Evolutionary conservation across 2,113 vertebrate genomes (phyloP), one percentile per base, ranked within the genome.

Genomic region (Loxodonta africana): DNA sequence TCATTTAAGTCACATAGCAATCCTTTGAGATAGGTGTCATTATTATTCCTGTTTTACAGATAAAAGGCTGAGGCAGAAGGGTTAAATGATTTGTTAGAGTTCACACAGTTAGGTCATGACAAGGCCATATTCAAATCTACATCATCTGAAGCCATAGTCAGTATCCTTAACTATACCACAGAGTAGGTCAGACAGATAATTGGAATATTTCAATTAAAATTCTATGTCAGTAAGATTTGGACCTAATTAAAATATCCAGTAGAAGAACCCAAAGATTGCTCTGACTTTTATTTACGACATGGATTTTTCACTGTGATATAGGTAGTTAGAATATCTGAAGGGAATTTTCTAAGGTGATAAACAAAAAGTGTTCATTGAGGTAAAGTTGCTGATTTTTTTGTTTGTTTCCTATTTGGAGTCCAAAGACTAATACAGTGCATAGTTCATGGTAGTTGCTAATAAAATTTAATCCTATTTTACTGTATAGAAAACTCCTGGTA

Each of bases 151-250:
- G 11, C 15, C 46, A 80, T 18, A 33, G 1, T 15, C 62, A 78
- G 5, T 90, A 74, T 86, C 30, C 20, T 48, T 82, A 86, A 77
- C 4, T 18, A 57, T 3, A 83, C 1, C 9, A 88, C 4, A 81
- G 92, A 28, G 25, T 57, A 57, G 2, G 21, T 17, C 25, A 33
- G 74, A 91, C 69, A 86, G 51, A 7, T 1, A 44, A 63, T n/a
- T 26, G 87, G 44, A 26, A 77, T 41, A 88, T 73, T 86, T 76
- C 41, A 15, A 18, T n/a, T 21, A 94, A 83, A 97, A 90, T 12
- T 83, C 62, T 48, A 25, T 30, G 25, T 33, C n/a, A 81, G 74
- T 83, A n/a, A 63, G 37, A 7, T 77, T 81, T 62, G 57, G n/a
- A 69, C 7, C 12, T 69, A 62, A 17, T 28, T 76, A 60, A 57